Base-by-base conservation (phyloP, 2,113 vertebrate genomes). In the Thunnus thynnus region DNA sequence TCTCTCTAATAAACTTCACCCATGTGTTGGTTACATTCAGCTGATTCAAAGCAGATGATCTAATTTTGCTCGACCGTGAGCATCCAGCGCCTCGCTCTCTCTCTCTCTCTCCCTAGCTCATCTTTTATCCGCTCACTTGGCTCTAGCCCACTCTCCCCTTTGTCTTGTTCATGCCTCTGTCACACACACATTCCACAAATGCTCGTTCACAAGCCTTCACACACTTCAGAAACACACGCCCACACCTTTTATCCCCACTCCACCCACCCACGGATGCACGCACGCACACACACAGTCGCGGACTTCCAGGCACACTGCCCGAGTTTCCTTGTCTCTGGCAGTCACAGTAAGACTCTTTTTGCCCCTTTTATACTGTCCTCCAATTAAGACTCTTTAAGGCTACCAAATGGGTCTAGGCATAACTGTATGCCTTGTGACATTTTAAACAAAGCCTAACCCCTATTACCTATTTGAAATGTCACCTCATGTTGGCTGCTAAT, bases 291-390 rank as follows among this genome's bases (percentile, higher is more conserved):
- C 73, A 25, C 69, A 58, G 66, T 81, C 68, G n/a, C 58, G 69
- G 18, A 51, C 76, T 86, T 87, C 71, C 84, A 92, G 90, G 70
- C 90, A 89, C 84, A 90, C 82, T 91, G 88, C 92, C 92, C 77
- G 81, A 92, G 48, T 88, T 92, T 88, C 66, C 52, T 72, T 18
- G 32, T 82, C 68, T 79, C 52, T 84, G 78, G 62, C 87, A 89
- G 81, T 72, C 64, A 46, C 56, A 30, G 20, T 2, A 10, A 78
- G 44, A 73, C 68, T 57, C 48, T 62, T 72, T 46, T 64, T 47
- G 22, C 64, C 75, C 58, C 36, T 79, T 86, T 81, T 30, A 50
- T 67, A 41, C 41, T n/a, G 13, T 66, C 60, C 52, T 69, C 60
- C 78, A 78, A 86, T 86, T 75, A 82, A 61, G 64, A 84, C 55